Percentiles rank a stretch among this genome's conserved stretches.
phyloP scores from a whole-genome alignment of 1,140 invertebrate genomes.

The Drosophila gunungcola region DNA sequence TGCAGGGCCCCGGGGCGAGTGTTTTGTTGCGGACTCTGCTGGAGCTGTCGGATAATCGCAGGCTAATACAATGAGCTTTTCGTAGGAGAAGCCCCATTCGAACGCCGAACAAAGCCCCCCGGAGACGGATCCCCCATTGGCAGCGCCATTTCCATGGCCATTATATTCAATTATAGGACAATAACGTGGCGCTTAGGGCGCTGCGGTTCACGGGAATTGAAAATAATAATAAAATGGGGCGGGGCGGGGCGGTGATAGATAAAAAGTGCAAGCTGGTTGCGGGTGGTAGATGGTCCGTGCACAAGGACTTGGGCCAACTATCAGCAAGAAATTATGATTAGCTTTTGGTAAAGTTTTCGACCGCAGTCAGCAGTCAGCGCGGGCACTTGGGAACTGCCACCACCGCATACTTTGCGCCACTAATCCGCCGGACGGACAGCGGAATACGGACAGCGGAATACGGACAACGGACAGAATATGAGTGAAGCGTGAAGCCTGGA shows the following conservation, averaged over 20 bases:
- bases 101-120: constrained; percentile 42
- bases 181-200: constrained; percentile 76
- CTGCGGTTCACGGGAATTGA: constrained; percentile 74
- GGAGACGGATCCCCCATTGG: constrained; percentile 54
- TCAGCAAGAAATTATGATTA: constrained; percentile 78
- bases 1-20: constrained; percentile 33
- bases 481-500: constrained; percentile 39
- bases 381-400: constrained; percentile 55
- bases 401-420: constrained; percentile 55
- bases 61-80: constrained; percentile 66
- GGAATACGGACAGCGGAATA: constrained; percentile 5
- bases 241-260: constrained; percentile 39
- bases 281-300: constrained; percentile 30
- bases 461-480: constrained; percentile 15
- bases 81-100: constrained; percentile 40
- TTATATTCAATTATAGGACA: constrained; percentile 82
- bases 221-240: constrained; percentile 69
- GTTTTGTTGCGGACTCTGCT: constrained; percentile 61
- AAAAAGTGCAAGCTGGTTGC: constrained; percentile 67
- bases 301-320: constrained; percentile 49
- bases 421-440: constrained; percentile 26
- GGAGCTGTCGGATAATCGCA: constrained; percentile 69
- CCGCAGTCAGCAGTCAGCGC: constrained; percentile 60
- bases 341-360: constrained; percentile 75
- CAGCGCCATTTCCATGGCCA: constrained; percentile 70